phyloP scores from a whole-genome alignment of 92 coral and sea anemone genomes.

The Nematostella vectensis region DNA sequence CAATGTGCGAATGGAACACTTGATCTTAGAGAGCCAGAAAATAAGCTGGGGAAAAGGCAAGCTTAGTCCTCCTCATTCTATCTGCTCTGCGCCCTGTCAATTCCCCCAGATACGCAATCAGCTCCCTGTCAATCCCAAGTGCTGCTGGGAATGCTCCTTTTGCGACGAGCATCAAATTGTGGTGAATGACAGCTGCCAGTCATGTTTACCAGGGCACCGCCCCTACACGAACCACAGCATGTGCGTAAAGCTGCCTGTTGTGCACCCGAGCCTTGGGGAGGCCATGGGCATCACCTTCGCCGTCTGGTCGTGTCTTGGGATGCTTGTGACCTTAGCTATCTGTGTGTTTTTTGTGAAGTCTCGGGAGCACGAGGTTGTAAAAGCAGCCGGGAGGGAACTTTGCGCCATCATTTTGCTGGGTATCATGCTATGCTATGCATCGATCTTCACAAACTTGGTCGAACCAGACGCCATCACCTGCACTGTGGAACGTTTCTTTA shows the following conservation, averaged over 20 bases:
- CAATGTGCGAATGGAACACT: constrained; percentile 26
- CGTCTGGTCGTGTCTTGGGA: constrained; percentile 30
- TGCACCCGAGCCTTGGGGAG: constrained; percentile 39
- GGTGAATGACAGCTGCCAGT: constrained; percentile 64
- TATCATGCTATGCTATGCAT: constrained; percentile 54
- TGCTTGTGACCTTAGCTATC: constrained; percentile 40
- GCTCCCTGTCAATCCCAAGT: constrained; percentile 38
- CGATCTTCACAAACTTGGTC: constrained; percentile 38
- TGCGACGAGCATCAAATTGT: constrained; percentile 45
- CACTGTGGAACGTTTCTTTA: constrained; percentile 40
- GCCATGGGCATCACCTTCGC: constrained; percentile 22
- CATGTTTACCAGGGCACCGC: constrained; percentile 57
- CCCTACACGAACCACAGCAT: constrained; percentile 46
- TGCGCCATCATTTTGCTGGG: constrained; percentile 57
- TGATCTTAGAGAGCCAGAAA: constrained; percentile 9
- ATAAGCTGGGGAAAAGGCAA: constrained; percentile 51
- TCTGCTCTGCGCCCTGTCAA: constrained; percentile 53
- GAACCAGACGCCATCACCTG: constrained; percentile 57
- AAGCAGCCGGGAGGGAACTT: constrained; percentile 89
- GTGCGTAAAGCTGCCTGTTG: constrained; percentile 49
- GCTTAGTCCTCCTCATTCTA: constrained; percentile 34
- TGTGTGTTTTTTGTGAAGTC: constrained; percentile 40
- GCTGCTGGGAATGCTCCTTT: constrained; percentile 80
- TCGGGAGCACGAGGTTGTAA: constrained; percentile 59
- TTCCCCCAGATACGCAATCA: constrained; percentile 39